Evolutionary conservation across 2,888 invertebrate species (phyloP).

Genomic region (Lepidonotus clava): DNA sequence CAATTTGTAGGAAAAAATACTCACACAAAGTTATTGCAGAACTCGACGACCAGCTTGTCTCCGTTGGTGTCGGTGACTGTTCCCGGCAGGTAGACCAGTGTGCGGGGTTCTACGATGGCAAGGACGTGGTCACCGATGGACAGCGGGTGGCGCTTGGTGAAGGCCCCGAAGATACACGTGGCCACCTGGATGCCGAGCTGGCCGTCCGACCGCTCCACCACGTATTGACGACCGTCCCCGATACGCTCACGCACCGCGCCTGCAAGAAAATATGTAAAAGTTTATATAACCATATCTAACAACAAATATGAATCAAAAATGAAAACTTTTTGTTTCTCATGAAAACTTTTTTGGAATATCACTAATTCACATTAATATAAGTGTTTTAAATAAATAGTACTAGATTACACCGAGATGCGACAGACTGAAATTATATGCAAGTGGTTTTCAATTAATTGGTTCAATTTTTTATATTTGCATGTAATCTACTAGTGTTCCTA

Average conservation of each 20-base stretch:
- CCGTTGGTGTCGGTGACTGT: constrained; percentile 59
- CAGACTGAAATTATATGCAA: no score
- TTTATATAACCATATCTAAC: neutral
- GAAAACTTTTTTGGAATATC: no score
- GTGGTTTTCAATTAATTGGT: no score
- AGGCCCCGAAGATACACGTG: constrained; percentile 75
- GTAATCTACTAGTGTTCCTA: no score
- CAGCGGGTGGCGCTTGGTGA: constrained; percentile 70
- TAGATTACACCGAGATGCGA: no score
- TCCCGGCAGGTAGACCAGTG: constrained; percentile 71
- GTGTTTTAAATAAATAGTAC: no score
- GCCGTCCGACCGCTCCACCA: constrained; percentile 74
- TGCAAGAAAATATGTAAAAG: no score
- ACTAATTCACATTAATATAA: no score
- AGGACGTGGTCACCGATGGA: constrained; percentile 69
- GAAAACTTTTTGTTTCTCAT: neutral
- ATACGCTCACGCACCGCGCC: constrained; percentile 71
- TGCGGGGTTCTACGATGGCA: constrained; percentile 67
- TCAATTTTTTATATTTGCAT: no score
- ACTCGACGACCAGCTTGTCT: constrained; percentile 65
- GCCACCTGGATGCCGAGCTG: constrained; percentile 69
- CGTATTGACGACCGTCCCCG: constrained; percentile 72
- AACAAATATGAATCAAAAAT: neutral
- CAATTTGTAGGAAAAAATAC: constrained; percentile 54
- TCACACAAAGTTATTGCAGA: constrained; percentile 69